Percentiles rank a stretch among this genome's conserved stretches.
phyloP scores from a whole-genome alignment of 2,113 vertebrate species.

The Cinclus cinclus region DNA sequence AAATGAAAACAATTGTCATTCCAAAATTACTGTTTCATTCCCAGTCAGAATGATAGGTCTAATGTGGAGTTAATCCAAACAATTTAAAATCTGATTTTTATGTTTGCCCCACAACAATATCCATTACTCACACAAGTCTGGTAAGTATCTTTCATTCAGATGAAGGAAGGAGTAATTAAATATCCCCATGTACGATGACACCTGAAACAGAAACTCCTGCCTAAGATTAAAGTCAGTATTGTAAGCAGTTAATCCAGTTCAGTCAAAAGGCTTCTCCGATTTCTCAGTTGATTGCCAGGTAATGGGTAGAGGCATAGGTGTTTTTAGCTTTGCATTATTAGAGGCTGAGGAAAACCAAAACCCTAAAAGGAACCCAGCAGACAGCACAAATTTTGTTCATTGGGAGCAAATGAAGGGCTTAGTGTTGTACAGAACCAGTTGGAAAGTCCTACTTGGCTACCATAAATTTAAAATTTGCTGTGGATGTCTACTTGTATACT shows the following conservation, averaged over 20 bases:
- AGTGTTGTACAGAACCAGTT: not conserved
- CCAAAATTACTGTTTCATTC: not conserved
- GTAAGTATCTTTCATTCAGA: not conserved
- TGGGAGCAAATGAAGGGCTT: not conserved
- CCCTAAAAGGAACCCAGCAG: not conserved
- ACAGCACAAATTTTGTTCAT: not conserved
- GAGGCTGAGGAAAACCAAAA: not conserved
- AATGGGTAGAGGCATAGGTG: not conserved
- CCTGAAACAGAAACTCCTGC: slow-evolving; percentile 18
- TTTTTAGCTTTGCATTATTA: not conserved
- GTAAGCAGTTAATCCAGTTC: slow-evolving; percentile 10
- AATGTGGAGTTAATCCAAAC: not conserved
- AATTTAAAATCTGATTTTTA: not conserved
- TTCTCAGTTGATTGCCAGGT: not conserved
- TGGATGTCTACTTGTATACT: not conserved
- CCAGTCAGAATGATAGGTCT: not conserved
- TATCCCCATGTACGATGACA: slow-evolving; percentile 3
- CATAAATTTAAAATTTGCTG: not conserved
- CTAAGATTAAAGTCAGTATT: not conserved
- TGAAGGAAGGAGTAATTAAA: slow-evolving; percentile 1
- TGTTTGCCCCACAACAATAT: not conserved
- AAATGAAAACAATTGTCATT: not conserved
- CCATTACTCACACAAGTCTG: not conserved
- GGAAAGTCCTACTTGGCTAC: not conserved
- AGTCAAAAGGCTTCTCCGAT: not conserved